A percentile compares a stretch with the other conserved stretches of the same genome.
Conservation (phyloP, 2,888 invertebrate species). For the Chalcosyrphus nemorum region DNA sequence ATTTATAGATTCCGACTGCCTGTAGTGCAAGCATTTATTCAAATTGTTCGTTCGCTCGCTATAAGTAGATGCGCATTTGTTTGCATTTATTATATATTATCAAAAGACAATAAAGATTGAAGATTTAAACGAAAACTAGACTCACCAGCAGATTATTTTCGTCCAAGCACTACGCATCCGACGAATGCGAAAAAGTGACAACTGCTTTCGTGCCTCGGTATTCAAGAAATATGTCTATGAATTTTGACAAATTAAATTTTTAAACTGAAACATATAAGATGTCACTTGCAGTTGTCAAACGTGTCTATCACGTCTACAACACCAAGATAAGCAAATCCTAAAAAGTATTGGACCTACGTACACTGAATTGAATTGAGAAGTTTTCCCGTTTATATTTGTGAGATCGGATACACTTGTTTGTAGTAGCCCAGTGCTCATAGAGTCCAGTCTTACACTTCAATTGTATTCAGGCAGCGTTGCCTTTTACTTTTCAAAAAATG, state of each 20-base stretch:
- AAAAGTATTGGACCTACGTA: too few relatives aligned
- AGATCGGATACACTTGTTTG: too few relatives aligned
- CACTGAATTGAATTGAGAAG: too few relatives aligned
- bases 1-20: conserved; percentile 42
- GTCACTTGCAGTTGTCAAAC: background rate
- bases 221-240: background rate
- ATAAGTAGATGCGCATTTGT: conserved; percentile 19
- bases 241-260: background rate
- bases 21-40: conserved; percentile 41
- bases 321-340: too few relatives aligned
- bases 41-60: conserved; percentile 15
- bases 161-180: background rate
- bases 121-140: background rate
- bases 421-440: too few relatives aligned
- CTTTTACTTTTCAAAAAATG: too few relatives aligned
- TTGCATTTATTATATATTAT: conserved; percentile 6
- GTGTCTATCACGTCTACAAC: background rate
- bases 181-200: conserved; percentile 4
- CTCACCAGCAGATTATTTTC: background rate
- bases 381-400: too few relatives aligned
- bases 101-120: too few relatives aligned
- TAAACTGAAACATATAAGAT: background rate
- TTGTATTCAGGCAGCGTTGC: too few relatives aligned
- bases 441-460: too few relatives aligned
- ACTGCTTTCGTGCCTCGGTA: background rate